Evolutionary conservation across 2,113 vertebrate genomes (phyloP).

Genomic region (Suncus etruscus): DNA sequence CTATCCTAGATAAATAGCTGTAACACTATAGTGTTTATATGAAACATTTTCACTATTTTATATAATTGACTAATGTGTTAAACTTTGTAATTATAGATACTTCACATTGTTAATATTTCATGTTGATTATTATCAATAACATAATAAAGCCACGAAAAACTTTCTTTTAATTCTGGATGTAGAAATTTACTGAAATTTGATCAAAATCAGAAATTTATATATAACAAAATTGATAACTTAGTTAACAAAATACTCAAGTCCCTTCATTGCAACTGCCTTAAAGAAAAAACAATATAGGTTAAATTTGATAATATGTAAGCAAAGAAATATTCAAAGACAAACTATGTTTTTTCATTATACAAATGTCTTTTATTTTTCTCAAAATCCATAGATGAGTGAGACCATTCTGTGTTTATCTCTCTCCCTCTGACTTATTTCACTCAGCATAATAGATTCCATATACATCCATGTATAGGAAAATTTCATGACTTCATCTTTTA

Average conservation of each 20-base stretch:
- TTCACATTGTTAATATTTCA: neutral
- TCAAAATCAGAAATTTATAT: too few relatives aligned
- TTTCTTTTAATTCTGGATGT: neutral
- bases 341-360: neutral
- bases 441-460: too few relatives aligned
- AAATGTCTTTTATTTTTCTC: too few relatives aligned
- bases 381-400: too few relatives aligned
- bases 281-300: neutral
- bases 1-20: slow-evolving; percentile 14
- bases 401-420: too few relatives aligned
- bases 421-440: too few relatives aligned
- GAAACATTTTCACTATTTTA: slow-evolving; percentile 1
- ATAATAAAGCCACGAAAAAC: neutral
- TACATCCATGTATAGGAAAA: too few relatives aligned
- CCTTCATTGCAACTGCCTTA: too few relatives aligned
- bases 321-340: slow-evolving; percentile 69
- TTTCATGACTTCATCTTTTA: too few relatives aligned
- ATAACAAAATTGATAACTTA: too few relatives aligned
- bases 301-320: slow-evolving; percentile 36
- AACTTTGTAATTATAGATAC: neutral
- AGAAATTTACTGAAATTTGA: neutral
- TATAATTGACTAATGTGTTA: slow-evolving; percentile 15
- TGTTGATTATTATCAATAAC: neutral
- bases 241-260: too few relatives aligned
- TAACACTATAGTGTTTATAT: neutral